A percentile compares a stretch with the other conserved stretches of the same genome.
Conservation (phyloP, 1,140 invertebrate species). For the Leucophenga varia region DNA sequence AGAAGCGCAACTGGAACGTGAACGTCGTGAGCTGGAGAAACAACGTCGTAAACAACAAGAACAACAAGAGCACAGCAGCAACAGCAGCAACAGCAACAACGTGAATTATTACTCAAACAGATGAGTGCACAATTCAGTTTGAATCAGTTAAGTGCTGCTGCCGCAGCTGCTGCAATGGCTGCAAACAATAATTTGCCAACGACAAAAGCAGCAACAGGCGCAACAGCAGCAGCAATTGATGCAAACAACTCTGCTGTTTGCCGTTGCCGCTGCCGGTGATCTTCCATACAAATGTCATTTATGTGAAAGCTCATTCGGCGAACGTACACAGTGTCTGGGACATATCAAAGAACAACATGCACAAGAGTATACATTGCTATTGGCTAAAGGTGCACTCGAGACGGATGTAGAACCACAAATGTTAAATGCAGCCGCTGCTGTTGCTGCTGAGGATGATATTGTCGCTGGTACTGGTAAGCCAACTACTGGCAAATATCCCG, state of each 20-base stretch:
- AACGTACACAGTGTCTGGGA: conserved; percentile 75
- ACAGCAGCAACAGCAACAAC: conserved; percentile 24
- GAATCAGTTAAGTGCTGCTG: conserved; percentile 11
- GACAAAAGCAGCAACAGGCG: conserved; percentile 17
- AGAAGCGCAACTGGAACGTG: conserved; percentile 20
- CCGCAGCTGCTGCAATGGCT: conserved; percentile 18
- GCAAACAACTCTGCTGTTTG: neutral
- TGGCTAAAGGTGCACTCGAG: conserved; percentile 78
- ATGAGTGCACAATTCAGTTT: too few species aligned
- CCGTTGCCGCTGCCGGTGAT: conserved; percentile 57
- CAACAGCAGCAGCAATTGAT: conserved; percentile 12
- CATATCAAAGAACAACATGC: conserved; percentile 76
- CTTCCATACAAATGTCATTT: conserved; percentile 90
- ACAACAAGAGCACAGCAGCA: conserved; percentile 16
- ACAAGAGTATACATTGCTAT: conserved; percentile 71
- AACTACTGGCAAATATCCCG: conserved; percentile 78
- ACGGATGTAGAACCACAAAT: conserved; percentile 55
- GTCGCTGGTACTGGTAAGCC: conserved; percentile 48
- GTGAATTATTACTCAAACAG: too few species aligned
- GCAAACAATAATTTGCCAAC: conserved; percentile 8
- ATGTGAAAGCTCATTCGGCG: conserved; percentile 82
- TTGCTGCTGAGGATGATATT: conserved; percentile 23
- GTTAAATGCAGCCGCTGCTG: conserved; percentile 50
- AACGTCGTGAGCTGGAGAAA: conserved; percentile 19
- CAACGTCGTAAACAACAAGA: conserved; percentile 7